Evolutionary conservation across 1,140 invertebrate genomes (phyloP).

Genomic region (Drosophila seguyi): DNA sequence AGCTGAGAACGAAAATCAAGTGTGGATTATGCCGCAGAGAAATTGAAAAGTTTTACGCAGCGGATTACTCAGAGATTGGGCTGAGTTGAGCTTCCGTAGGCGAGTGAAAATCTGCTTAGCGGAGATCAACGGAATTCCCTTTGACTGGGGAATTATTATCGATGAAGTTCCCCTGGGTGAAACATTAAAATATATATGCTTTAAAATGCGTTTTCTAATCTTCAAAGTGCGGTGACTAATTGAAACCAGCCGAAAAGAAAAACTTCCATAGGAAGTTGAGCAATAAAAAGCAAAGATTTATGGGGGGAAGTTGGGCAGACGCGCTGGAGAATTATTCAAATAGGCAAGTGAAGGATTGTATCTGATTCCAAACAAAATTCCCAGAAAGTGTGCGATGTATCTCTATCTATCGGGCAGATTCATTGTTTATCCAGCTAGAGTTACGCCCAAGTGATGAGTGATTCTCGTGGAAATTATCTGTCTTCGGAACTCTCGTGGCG

Average conservation of each 20-base stretch:
- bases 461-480: constrained; percentile 26
- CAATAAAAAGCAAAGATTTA: constrained; percentile 36
- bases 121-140: constrained; percentile 41
- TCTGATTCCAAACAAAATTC: constrained; percentile 32
- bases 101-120: constrained; percentile 34
- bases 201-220: constrained; percentile 37
- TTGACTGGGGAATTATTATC: constrained; percentile 36
- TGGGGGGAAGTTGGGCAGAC: constrained; percentile 32
- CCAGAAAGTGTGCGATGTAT: constrained; percentile 30
- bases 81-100: constrained; percentile 42
- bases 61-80: constrained; percentile 33
- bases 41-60: constrained; percentile 46
- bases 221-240: constrained; percentile 46
- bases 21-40: constrained; percentile 24
- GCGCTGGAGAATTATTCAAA: constrained; percentile 34
- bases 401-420: constrained; percentile 17
- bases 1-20: constrained; percentile 23
- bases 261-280: constrained; percentile 22
- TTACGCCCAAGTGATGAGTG: constrained; percentile 35
- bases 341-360: constrained; percentile 46
- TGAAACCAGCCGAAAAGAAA: constrained; percentile 21
- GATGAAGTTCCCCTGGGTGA: not conserved
- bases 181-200: constrained; percentile 13
- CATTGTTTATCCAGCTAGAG: constrained; percentile 36
- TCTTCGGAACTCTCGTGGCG: constrained; percentile 23